A percentile compares a stretch with the other conserved stretches of the same genome.
These are phyloP conservation scores for Heliconius erato DNA, from an alignment of 2,888 invertebrate genomes.

Conservation along the genomic window DNA sequence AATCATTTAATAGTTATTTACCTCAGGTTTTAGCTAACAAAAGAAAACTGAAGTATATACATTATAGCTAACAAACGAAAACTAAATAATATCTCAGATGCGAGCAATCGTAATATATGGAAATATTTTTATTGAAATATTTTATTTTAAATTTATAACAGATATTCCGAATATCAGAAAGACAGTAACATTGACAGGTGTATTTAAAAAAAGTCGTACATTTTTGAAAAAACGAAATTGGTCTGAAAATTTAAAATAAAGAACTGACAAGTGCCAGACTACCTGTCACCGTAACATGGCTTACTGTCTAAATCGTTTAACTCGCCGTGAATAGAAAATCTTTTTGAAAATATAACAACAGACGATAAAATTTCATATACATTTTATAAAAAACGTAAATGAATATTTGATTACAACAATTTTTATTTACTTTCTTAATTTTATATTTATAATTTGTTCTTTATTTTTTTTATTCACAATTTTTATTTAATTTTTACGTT, in stretches of 20 bases:
- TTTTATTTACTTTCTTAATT: neutral
- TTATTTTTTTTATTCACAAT: too few relatives aligned
- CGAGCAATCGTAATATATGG: neutral
- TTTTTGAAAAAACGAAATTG: neutral
- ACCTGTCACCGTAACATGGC: conserved; percentile 10
- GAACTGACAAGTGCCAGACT: conserved; percentile 11
- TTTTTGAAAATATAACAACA: neutral
- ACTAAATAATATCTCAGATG: neutral
- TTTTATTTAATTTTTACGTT: too few relatives aligned
- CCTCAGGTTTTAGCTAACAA: too few relatives aligned
- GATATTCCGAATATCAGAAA: neutral
- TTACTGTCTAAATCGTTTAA: conserved; percentile 9
- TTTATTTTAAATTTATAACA: neutral
- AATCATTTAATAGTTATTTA: too few relatives aligned
- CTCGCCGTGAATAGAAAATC: neutral
- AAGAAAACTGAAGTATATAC: too few relatives aligned
- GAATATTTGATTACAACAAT: neutral
- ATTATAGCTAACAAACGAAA: too few relatives aligned
- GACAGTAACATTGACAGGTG: conserved; percentile 2
- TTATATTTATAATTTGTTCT: neutral
- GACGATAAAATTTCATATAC: neutral
- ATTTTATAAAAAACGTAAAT: neutral
- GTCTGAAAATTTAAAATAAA: neutral
- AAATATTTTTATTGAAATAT: neutral
- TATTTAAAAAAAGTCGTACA: neutral